Evolutionary conservation across 2,888 invertebrate species (phyloP).

Genomic region (Lasiommata megera): DNA sequence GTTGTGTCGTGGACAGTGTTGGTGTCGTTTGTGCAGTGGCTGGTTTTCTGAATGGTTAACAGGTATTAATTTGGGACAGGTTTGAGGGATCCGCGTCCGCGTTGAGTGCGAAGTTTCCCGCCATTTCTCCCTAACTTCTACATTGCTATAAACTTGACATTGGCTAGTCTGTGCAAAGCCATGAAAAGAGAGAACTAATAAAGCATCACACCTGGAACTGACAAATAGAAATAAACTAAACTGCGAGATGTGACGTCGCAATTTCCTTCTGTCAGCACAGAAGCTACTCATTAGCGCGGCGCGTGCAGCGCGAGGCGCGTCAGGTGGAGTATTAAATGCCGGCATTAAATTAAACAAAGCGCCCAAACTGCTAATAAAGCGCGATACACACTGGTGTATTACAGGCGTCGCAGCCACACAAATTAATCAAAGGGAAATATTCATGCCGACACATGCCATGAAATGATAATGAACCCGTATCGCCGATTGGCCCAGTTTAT

Average conservation of each 20-base stretch:
- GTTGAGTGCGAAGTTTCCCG: too few relatives aligned
- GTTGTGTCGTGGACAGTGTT: too few relatives aligned
- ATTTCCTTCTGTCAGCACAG: neutral
- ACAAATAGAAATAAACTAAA: constrained; percentile 7
- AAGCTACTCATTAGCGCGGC: constrained; percentile 14
- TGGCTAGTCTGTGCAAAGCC: neutral
- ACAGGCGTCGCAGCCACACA: constrained; percentile 43
- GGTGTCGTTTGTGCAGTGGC: too few relatives aligned
- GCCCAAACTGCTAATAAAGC: constrained; percentile 60
- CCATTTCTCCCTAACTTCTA: too few relatives aligned
- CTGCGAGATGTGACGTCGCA: constrained; percentile 11
- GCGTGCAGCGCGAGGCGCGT: constrained; percentile 16
- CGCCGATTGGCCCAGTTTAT: constrained; percentile 36
- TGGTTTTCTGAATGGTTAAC: too few relatives aligned
- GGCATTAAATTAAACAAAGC: constrained; percentile 41
- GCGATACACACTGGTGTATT: constrained; percentile 26
- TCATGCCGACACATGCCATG: constrained; percentile 78
- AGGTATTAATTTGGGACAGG: too few relatives aligned
- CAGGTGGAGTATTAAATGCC: constrained; percentile 25
- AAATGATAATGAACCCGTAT: constrained; percentile 75
- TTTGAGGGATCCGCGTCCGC: too few relatives aligned
- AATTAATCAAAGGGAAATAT: constrained; percentile 80
- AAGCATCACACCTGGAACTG: neutral
- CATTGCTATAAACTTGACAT: too few relatives aligned
- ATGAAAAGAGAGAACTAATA: neutral